Conservation (phyloP, 92 coral and sea anemone genomes). For the Plumapathes pennacea region DNA sequence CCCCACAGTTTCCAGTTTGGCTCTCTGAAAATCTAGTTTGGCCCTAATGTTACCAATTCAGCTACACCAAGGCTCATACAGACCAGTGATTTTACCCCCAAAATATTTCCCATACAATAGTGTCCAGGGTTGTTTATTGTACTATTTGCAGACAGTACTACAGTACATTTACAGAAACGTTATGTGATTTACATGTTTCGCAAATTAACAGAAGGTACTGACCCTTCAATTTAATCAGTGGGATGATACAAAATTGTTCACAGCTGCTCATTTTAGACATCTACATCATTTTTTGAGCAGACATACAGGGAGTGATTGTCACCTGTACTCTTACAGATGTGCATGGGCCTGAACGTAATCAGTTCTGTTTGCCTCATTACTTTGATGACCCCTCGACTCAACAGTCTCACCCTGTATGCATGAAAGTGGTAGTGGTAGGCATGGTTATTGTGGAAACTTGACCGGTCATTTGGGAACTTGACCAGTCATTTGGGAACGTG, state of each 20-base stretch:
- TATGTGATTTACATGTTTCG: too few relatives aligned
- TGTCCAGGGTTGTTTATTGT: too few relatives aligned
- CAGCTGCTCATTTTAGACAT: slow-evolving; percentile 37
- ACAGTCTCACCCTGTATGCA: slow-evolving; percentile 20
- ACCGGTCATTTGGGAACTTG: too few relatives aligned
- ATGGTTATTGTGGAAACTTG: too few relatives aligned
- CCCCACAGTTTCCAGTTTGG: slow-evolving; percentile 25
- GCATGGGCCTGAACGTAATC: slow-evolving; percentile 32
- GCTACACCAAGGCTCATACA: slow-evolving; percentile 6
- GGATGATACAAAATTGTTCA: too few relatives aligned
- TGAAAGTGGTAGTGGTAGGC: too few relatives aligned
- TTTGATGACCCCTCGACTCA: slow-evolving; percentile 10
- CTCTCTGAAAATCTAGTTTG: slow-evolving; percentile 16
- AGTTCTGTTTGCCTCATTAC: slow-evolving; percentile 32
- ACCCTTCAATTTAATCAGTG: too few relatives aligned
- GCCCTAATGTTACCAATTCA: slow-evolving; percentile 10
- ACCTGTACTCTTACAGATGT: slow-evolving; percentile 19
- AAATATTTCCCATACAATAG: neutral
- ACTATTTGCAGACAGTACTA: too few relatives aligned
- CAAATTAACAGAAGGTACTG: too few relatives aligned
- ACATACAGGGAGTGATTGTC: slow-evolving; percentile 21
- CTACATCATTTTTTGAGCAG: slow-evolving; percentile 40
- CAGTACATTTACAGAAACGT: neutral
- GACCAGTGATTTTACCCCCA: slow-evolving; percentile 12
- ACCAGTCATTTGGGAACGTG: too few relatives aligned